Percentiles rank a stretch among this genome's conserved stretches.
Conservation (phyloP, 2,888 invertebrate genomes). For the Cataglyphis altisquamis region DNA sequence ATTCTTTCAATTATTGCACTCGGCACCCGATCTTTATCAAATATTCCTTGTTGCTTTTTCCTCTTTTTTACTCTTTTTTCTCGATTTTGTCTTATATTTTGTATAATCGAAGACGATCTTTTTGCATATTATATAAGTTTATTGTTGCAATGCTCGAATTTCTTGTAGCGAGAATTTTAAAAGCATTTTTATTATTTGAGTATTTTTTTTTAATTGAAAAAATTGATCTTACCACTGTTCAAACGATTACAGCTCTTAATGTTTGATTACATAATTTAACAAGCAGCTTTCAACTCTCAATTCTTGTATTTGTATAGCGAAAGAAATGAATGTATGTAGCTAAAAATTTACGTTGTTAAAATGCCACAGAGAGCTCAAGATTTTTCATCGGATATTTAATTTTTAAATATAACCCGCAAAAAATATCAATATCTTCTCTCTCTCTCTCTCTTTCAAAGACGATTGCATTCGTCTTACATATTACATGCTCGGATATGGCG, state of each 20-base stretch:
- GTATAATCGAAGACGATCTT: constrained; percentile 68
- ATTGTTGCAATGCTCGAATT: background rate
- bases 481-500: constrained; percentile 21
- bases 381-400: background rate
- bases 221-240: background rate
- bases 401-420: background rate
- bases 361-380: background rate
- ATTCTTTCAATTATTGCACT: constrained; percentile 70
- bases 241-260: background rate
- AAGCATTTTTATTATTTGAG: constrained; percentile 7
- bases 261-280: constrained; percentile 19
- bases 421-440: too few relatives aligned
- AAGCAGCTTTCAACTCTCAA: background rate
- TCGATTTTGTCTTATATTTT: constrained; percentile 66
- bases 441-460: background rate
- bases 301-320: background rate
- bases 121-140: constrained; percentile 9
- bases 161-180: background rate
- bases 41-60: constrained; percentile 66
- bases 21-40: constrained; percentile 64
- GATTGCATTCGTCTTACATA: constrained; percentile 19
- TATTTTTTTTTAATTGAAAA: background rate
- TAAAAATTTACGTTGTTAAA: background rate
- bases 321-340: background rate
- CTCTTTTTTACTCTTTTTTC: constrained; percentile 55